Percentiles rank a stretch among this genome's conserved stretches.
Evolutionary conservation across 2,797 vertebrate species (phyloP).

Genomic region (Loris lydekkerianus): DNA sequence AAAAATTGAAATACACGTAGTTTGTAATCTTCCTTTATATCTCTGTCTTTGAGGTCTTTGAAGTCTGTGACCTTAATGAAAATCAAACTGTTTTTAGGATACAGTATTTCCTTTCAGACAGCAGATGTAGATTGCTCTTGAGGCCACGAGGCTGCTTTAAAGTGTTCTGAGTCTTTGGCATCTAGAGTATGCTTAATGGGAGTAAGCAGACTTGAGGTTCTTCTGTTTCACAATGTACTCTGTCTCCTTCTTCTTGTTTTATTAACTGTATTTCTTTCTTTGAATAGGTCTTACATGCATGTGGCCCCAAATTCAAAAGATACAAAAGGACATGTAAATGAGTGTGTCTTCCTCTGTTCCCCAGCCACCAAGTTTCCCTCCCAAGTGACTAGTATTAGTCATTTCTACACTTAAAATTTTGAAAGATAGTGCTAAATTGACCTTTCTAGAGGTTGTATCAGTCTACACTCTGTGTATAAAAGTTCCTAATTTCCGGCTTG

Average conservation of each 20-base stretch:
- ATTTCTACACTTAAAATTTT: neutral
- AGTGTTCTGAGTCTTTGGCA: neutral
- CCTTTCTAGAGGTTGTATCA: neutral
- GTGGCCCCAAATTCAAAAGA: neutral
- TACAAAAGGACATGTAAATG: neutral
- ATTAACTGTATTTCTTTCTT: neutral
- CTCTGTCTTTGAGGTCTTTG: neutral
- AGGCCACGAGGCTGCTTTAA: neutral
- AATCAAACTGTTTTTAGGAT: neutral
- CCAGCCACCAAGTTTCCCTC: neutral
- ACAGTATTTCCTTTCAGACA: neutral
- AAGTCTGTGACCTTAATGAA: conserved; percentile 4
- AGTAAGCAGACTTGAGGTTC: neutral
- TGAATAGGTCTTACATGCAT: neutral
- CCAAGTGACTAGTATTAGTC: neutral
- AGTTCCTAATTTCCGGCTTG: neutral
- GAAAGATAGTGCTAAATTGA: neutral
- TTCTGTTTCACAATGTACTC: neutral
- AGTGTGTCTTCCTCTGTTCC: neutral
- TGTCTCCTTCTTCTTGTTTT: neutral
- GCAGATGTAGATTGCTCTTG: neutral
- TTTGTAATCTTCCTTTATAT: neutral
- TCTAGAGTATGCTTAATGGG: neutral
- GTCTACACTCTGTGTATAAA: neutral
- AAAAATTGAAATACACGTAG: neutral